Evolutionary conservation across 2,888 invertebrate genomes (phyloP).

Genomic region (Oscheius onirici): DNA sequence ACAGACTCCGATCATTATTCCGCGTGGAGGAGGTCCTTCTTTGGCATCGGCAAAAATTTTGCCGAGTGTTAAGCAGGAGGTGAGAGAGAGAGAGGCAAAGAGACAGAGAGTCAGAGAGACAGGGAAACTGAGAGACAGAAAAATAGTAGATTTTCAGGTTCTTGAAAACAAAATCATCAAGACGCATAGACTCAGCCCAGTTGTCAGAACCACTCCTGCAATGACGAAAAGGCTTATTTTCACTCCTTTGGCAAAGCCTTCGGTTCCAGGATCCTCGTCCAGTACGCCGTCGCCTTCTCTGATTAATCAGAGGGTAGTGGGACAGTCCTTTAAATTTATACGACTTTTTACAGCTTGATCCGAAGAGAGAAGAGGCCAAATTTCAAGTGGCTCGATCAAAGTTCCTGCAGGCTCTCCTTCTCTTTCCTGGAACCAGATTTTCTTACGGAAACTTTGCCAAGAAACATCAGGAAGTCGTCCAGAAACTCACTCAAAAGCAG

Average conservation of each 20-base stretch:
- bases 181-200: too few relatives aligned
- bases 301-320: too few relatives aligned
- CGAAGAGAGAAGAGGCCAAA: not conserved
- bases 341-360: not conserved
- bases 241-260: too few relatives aligned
- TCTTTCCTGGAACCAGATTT: slow-evolving; percentile 6
- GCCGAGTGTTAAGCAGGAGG: not conserved
- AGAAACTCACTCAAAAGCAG: not conserved
- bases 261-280: too few relatives aligned
- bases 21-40: not conserved
- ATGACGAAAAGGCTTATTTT: too few relatives aligned
- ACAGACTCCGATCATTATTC: too few relatives aligned
- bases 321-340: not conserved
- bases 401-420: not conserved
- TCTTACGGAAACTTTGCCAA: not conserved
- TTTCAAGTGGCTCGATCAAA: not conserved
- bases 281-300: too few relatives aligned
- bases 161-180: too few relatives aligned
- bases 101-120: not conserved
- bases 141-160: too few relatives aligned
- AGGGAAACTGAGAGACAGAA: too few relatives aligned
- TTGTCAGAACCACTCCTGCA: too few relatives aligned
- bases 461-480: not conserved
- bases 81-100: not conserved
- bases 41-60: not conserved